phyloP scores from a whole-genome alignment of 2,113 vertebrate genomes.

The Salvator merianae region DNA sequence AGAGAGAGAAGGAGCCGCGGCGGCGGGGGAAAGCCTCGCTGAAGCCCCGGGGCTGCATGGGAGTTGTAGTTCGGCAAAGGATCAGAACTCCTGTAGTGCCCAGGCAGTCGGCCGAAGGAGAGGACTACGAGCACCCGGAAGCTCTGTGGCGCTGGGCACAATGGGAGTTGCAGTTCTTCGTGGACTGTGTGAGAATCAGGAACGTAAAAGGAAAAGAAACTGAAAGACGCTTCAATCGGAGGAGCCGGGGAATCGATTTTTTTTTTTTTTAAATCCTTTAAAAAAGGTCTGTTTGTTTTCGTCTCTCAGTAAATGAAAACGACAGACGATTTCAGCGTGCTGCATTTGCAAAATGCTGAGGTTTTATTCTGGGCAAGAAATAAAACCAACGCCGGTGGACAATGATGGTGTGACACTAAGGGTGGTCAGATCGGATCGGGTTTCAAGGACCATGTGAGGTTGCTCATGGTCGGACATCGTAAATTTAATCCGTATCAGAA shows the following conservation, averaged over 20 bases:
- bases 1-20: background rate
- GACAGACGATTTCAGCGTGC: too few relatives aligned
- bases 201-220: background rate
- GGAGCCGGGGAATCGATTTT: background rate
- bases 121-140: background rate
- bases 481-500: too few relatives aligned
- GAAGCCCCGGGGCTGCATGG: slow-evolving; percentile 32
- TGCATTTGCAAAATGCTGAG: too few relatives aligned
- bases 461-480: too few relatives aligned
- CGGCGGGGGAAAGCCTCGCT: background rate
- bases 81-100: accelerated
- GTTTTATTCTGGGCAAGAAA: too few relatives aligned
- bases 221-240: background rate
- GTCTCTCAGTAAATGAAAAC: too few relatives aligned
- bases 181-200: accelerated
- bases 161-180: slow-evolving; percentile 1
- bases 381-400: too few relatives aligned
- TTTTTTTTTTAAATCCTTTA: too few relatives aligned
- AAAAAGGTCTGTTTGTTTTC: too few relatives aligned
- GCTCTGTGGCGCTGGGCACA: background rate
- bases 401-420: too few relatives aligned
- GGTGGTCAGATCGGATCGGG: too few relatives aligned
- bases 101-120: accelerated
- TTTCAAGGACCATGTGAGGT: too few relatives aligned
- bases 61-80: slow-evolving; percentile 43